Evolutionary conservation across 2,797 vertebrate species (phyloP), one percentile per base, ranked within the genome.

Genomic region (Leuciscus waleckii): DNA sequence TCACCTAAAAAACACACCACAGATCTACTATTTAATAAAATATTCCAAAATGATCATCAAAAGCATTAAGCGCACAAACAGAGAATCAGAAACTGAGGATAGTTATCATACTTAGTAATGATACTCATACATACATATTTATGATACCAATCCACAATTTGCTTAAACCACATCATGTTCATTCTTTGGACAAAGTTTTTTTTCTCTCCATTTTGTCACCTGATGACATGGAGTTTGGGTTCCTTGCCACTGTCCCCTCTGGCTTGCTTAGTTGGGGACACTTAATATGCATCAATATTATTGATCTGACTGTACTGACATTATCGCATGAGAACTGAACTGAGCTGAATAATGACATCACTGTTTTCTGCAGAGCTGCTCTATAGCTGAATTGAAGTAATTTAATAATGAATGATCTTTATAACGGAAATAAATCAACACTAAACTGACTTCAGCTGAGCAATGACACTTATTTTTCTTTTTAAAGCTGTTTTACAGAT

Each of bases 1-100:
- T 96, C 58, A 94, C 95, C 95, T 96, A 2, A 23, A 88, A n/a
- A 41, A 90, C 61, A 70, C 7, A 16, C 1, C 3, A 19, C 7
- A 61, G 67, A 21, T n/a, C n/a, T 26, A 21, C 43, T 43, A 26
- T n/a, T 67, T 19, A 58, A 21, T 76, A 21, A 82, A 76, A 68
- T 2, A 3, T 71, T 49, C 11, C n/a, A 37, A 61, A 46, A 49
- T 63, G 0, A 82, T 7, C n/a, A 16, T 41, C 26, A 74, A 16
- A 23, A 49, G 21, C 4, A 70, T 16, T 46, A 58, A 46, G n/a
- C 3, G 4, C 10, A 79, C 0, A 79, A 46, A 71, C 10, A 23
- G n/a, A 37, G 17, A 79, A 46, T 21, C 6, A 23, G 10, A 79
- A 21, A 35, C 5, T 23, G 7, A 54, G 83, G 16, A 32, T 26